Percentiles rank a stretch among this genome's conserved stretches.
These are phyloP conservation scores for Rhipidura dahli DNA, from an alignment of 2,113 vertebrate genomes.

Conservation along the genomic window DNA sequence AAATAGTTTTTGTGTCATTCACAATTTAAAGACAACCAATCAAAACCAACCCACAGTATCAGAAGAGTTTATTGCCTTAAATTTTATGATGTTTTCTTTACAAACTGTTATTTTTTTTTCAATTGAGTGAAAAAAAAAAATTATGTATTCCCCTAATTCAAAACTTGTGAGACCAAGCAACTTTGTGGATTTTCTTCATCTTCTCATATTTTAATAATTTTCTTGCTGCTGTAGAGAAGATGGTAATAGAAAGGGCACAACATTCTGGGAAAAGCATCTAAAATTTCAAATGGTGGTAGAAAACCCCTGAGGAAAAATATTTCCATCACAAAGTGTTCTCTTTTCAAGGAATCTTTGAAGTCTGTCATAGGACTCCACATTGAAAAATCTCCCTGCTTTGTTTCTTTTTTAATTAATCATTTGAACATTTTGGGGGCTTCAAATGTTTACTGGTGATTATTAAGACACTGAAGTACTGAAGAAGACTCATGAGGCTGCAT, in stretches of 20 bases:
- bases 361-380: slow-evolving; percentile 57
- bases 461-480: slow-evolving; percentile 61
- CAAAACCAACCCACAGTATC: background rate
- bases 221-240: slow-evolving; percentile 7
- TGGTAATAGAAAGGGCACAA: slow-evolving; percentile 56
- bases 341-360: slow-evolving; percentile 74
- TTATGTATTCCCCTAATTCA: background rate
- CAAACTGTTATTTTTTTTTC: background rate
- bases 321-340: slow-evolving; percentile 76
- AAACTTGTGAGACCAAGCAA: background rate
- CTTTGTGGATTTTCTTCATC: slow-evolving; percentile 42
- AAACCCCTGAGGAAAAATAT: slow-evolving; percentile 68
- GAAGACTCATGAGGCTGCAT: slow-evolving; percentile 58
- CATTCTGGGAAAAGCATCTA: slow-evolving; percentile 50
- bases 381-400: slow-evolving; percentile 67
- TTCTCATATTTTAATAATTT: slow-evolving; percentile 42
- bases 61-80: background rate
- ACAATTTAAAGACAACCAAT: background rate
- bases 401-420: slow-evolving; percentile 77
- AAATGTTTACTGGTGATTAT: slow-evolving; percentile 76
- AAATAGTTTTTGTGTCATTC: background rate
- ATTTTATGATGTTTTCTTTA: background rate
- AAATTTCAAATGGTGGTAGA: slow-evolving; percentile 61
- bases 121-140: background rate
- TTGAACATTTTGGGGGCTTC: slow-evolving; percentile 69